These are phyloP conservation scores for Pygoscelis adeliae DNA, from an alignment of 2,113 vertebrate genomes.

Conservation along the genomic window DNA sequence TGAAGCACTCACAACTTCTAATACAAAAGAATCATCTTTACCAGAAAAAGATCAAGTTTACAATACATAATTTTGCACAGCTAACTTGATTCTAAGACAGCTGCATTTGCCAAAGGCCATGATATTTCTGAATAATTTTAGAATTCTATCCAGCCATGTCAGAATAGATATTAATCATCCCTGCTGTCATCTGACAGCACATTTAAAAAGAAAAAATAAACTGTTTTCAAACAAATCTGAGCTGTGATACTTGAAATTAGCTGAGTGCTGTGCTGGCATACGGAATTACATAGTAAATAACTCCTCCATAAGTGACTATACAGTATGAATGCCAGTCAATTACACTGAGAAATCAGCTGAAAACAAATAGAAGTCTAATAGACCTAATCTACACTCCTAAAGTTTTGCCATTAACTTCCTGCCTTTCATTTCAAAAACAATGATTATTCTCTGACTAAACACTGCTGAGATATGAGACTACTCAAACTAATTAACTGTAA, in stretches of 20 bases:
- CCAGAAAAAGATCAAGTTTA: not conserved
- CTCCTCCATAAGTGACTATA: not conserved
- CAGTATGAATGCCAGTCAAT: not conserved
- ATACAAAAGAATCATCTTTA: not conserved
- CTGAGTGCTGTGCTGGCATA: not conserved
- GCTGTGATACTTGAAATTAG: not conserved
- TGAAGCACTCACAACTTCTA: not conserved
- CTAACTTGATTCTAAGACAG: not conserved
- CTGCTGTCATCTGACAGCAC: not conserved
- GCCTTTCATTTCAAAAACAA: not conserved
- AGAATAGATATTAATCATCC: not conserved
- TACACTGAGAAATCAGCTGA: not conserved
- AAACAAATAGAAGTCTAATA: not conserved
- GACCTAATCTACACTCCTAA: not conserved
- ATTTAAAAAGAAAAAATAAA: not conserved
- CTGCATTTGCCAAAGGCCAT: not conserved
- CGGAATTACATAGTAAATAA: not conserved
- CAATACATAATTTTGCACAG: not conserved
- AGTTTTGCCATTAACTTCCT: not conserved
- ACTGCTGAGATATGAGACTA: not conserved
- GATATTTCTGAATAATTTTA: not conserved
- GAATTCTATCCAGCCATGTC: not conserved
- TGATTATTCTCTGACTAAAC: not conserved
- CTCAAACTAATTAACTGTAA: not conserved
- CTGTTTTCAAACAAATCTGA: conserved; percentile 14